Conservation (phyloP, 2,888 invertebrate species). For the Parnassius orleans region DNA sequence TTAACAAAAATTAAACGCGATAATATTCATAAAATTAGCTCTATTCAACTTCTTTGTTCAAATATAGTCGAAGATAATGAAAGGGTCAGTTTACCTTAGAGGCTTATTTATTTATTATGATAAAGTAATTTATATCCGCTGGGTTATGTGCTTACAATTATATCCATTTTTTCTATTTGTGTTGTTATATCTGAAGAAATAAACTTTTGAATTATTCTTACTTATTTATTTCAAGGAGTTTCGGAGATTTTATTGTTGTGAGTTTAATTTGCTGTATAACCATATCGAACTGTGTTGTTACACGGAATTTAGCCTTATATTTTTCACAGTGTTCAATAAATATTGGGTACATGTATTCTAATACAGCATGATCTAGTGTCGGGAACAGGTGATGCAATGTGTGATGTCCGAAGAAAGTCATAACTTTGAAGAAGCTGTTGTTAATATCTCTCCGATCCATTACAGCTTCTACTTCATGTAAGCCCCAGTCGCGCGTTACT, state of each 20-base stretch:
- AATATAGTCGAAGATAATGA: no score
- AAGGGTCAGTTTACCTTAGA: no score
- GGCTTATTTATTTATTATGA: no score
- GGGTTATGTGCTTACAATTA: no score
- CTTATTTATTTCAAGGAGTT: slow-evolving; percentile 35
- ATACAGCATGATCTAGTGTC: slow-evolving; percentile 86
- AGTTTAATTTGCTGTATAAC: slow-evolving; percentile 61
- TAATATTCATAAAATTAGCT: no score
- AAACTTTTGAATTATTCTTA: background rate
- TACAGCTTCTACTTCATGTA: slow-evolving; percentile 87
- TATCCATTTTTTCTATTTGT: no score
- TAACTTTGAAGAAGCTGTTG: slow-evolving; percentile 81
- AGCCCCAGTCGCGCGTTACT: slow-evolving; percentile 85
- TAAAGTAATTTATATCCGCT: no score
- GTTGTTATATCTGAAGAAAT: background rate
- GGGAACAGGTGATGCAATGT: slow-evolving; percentile 90
- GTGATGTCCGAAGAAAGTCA: slow-evolving; percentile 90
- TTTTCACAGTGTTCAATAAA: slow-evolving; percentile 82
- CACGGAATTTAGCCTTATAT: slow-evolving; percentile 77
- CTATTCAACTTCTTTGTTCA: no score
- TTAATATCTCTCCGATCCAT: slow-evolving; percentile 86
- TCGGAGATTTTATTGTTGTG: slow-evolving; percentile 52
- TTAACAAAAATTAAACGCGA: no score
- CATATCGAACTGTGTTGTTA: slow-evolving; percentile 56
- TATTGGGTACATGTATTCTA: slow-evolving; percentile 83